phyloP scores from a whole-genome alignment of 64 coral and sea anemone species.

The Montipora efflorescens region DNA sequence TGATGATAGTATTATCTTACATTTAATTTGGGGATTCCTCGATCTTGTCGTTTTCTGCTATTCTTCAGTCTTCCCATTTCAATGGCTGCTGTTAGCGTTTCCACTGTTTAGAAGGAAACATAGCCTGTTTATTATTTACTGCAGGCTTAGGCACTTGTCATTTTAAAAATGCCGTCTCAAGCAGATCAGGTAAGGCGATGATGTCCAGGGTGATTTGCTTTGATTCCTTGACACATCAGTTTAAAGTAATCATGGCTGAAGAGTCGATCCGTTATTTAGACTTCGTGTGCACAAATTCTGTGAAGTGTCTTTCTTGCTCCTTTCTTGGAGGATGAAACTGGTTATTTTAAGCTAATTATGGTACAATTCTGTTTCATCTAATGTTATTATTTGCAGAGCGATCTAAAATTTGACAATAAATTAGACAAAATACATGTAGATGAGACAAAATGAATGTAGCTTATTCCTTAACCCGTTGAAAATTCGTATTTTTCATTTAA shows the following conservation, averaged over 20 bases:
- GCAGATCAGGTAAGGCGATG: neutral
- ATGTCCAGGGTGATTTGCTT: neutral
- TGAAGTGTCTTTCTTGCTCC: neutral
- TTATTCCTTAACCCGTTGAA: neutral
- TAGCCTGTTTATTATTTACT: slow-evolving; percentile 4
- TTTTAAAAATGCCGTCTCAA: slow-evolving; percentile 9
- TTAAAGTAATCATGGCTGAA: neutral
- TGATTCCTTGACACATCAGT: neutral
- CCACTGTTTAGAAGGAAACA: neutral
- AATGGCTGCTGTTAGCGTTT: neutral
- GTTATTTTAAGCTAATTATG: neutral
- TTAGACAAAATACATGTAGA: neutral
- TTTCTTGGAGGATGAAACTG: neutral
- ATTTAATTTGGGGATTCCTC: no score
- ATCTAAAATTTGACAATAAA: neutral
- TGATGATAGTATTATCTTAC: neutral
- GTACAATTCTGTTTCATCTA: neutral
- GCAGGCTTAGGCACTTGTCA: neutral
- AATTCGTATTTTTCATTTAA: no score
- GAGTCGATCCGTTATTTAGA: neutral
- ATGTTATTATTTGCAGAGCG: neutral
- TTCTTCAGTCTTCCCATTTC: neutral
- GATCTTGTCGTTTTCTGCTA: neutral
- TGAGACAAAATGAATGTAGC: neutral
- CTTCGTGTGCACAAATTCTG: neutral